Base-by-base conservation (phyloP, 2,888 invertebrate genomes). In the Chironomus riparius region DNA sequence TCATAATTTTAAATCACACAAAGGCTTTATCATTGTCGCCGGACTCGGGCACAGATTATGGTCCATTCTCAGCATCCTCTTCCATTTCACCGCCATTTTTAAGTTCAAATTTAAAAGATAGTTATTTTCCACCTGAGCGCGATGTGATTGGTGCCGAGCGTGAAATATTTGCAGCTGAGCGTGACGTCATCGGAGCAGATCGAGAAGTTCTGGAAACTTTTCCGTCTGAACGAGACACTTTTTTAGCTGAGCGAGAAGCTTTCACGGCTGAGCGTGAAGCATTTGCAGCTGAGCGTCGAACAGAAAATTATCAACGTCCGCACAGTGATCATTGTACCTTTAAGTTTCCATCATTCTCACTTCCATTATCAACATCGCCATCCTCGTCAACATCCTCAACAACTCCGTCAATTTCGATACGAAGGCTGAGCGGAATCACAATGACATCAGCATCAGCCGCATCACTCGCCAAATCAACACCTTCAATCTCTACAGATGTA, bases 401-500 rank as follows among this genome's bases (percentile, higher is more conserved):
- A 65, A 24, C 65, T 21, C 13, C 65, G 21, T 22, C 65, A 24
- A 22, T 24, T 62, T 21, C 74, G 12, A 62, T n/a, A 15, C 47
- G 47, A 7, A 47, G 74, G 4, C 47, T 74, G 7, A 74, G 65
- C 47, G 68, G 74, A 10, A 38, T 74, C n/a, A 68, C 47, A n/a
- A 68, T 68, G 28, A 47, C 74, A 13, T 47, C 21, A 6, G 6
- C 47, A 13, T 13, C 74, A 68, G 47, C 48, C n/a, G 21, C 65
- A 18, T 68, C 74, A 24, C 65, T 74, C 3, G 74, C 74, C 3
- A 74, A 74, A 68, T 74, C 74, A 10, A 74, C 74, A n/a, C 74
- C 74, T 21, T 74, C 74, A 61, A 74, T 74, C 15, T 74, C 68
- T 5, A 74, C 74, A n/a, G 62, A 74, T 74, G 21, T 74, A 13